These are phyloP conservation scores for Lapara coniferarum DNA, from an alignment of 2,888 invertebrate genomes.

Conservation along the genomic window DNA sequence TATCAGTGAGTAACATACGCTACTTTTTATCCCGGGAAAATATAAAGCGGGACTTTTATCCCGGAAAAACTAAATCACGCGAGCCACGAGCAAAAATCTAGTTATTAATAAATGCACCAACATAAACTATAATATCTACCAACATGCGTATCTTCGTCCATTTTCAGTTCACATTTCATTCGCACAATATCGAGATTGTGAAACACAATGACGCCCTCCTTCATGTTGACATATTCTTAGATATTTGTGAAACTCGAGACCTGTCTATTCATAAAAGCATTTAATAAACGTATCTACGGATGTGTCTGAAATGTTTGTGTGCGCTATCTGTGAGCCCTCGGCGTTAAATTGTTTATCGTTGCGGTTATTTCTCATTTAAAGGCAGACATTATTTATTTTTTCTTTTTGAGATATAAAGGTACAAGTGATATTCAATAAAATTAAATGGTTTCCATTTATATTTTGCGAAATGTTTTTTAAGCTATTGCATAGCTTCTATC, in stretches of 20 bases:
- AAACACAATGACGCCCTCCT: background rate
- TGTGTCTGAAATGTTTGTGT: background rate
- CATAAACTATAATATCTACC: no score
- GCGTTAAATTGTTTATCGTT: background rate
- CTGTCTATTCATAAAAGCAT: constrained; percentile 21
- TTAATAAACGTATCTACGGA: constrained; percentile 1
- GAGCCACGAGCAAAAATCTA: no score
- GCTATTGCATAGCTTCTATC: no score
- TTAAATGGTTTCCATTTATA: no score
- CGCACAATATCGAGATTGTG: background rate
- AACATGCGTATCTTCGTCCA: constrained; percentile 1
- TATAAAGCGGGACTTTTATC: no score
- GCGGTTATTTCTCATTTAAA: background rate
- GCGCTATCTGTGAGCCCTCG: background rate
- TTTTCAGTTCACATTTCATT: constrained; percentile 6
- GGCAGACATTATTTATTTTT: background rate
- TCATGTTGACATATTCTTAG: constrained; percentile 15
- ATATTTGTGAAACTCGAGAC: constrained; percentile 23
- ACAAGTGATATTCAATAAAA: no score
- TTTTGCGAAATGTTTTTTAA: no score
- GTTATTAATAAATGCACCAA: no score
- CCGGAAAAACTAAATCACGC: no score
- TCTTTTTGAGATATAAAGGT: no score
- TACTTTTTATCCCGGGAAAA: no score
- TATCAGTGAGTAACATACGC: no score